Percentiles rank a stretch among this genome's conserved stretches.
Conservation (phyloP, 2,113 vertebrate genomes). For the Apistogramma diplotaenia region DNA sequence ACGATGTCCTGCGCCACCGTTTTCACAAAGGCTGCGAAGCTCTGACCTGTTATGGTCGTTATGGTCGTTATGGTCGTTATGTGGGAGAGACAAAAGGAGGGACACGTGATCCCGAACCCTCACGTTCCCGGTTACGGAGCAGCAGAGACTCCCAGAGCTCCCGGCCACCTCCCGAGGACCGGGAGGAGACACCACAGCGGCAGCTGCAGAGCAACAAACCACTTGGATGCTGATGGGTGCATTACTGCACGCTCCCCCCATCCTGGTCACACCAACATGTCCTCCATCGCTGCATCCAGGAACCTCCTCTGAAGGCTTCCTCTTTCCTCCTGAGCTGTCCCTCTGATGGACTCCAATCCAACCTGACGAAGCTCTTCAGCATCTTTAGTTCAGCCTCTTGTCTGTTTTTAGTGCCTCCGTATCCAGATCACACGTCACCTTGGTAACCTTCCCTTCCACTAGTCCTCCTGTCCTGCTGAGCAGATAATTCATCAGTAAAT, state of each 20-base stretch:
- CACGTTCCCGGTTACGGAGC: too few relatives aligned
- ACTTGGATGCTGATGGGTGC: neutral
- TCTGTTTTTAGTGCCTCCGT: neutral
- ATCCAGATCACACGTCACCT: too few relatives aligned
- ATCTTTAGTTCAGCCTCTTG: neutral
- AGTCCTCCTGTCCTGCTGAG: too few relatives aligned
- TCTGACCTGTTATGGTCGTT: neutral
- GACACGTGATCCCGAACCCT: neutral
- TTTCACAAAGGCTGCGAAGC: neutral
- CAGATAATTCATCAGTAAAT: too few relatives aligned
- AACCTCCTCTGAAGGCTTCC: neutral
- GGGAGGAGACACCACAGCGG: too few relatives aligned
- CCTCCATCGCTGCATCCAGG: neutral
- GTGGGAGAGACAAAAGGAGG: neutral
- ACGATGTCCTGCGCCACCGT: neutral
- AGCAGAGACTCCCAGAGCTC: neutral
- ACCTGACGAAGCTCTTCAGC: too few relatives aligned
- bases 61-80: neutral
- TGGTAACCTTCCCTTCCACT: too few relatives aligned
- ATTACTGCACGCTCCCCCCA: neutral
- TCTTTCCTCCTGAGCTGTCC: neutral
- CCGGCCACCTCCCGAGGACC: neutral
- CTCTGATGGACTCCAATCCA: too few relatives aligned
- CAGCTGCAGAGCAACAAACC: too few relatives aligned
- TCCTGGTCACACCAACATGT: neutral